phyloP scores from a whole-genome alignment of 2,888 invertebrate species.

The Ischnus inquisitorius region DNA sequence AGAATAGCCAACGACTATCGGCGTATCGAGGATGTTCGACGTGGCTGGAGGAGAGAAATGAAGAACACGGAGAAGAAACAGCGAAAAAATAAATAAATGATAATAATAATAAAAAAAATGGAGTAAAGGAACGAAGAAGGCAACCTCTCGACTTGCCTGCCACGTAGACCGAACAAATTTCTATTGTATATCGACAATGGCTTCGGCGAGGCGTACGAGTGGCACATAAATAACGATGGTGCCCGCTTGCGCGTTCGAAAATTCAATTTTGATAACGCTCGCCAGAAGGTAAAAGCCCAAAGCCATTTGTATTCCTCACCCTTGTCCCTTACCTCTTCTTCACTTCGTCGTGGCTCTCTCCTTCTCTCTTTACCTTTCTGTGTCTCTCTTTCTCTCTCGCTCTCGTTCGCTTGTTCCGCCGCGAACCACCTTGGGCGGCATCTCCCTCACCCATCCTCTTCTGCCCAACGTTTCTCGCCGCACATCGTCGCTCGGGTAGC shows the following conservation, averaged over 20 bases:
- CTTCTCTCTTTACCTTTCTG: no score
- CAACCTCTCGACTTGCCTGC: constrained; percentile 72
- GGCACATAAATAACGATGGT: constrained; percentile 79
- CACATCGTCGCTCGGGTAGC: constrained; percentile 52
- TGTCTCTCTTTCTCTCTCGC: not conserved
- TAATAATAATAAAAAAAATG: constrained; percentile 9
- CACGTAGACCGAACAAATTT: constrained; percentile 79
- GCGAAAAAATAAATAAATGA: not conserved
- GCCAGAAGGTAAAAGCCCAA: constrained; percentile 71
- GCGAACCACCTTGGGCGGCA: not conserved
- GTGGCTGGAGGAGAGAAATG: constrained; percentile 22
- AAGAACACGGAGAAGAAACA: not conserved
- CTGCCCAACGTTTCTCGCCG: constrained; percentile 33
- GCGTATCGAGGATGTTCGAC: constrained; percentile 23
- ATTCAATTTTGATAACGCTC: constrained; percentile 81
- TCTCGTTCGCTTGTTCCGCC: not conserved
- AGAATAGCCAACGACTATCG: not conserved
- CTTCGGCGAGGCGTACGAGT: constrained; percentile 73
- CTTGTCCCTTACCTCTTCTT: constrained; percentile 26
- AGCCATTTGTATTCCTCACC: constrained; percentile 73
- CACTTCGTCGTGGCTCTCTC: not conserved
- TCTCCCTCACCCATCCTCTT: not conserved
- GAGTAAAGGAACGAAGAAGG: constrained; percentile 32
- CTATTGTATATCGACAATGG: constrained; percentile 79
- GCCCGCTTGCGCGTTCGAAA: constrained; percentile 72